These are phyloP conservation scores for Sitophilus oryzae DNA, from an alignment of 1,140 invertebrate species.

Conservation along the genomic window DNA sequence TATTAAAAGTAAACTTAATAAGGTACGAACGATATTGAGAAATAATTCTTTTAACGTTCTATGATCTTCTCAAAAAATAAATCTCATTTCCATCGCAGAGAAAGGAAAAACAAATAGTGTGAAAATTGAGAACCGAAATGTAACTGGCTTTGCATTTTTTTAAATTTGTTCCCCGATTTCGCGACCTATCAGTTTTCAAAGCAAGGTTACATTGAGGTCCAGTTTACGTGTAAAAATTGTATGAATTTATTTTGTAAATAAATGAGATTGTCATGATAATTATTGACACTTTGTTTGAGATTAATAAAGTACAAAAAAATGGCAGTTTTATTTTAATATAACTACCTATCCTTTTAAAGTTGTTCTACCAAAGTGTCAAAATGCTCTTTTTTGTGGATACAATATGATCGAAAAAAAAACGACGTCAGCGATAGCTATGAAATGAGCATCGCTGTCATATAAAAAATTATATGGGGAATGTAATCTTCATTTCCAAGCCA, in stretches of 20 bases:
- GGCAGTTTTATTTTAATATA: background rate
- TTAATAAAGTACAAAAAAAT: constrained; percentile 14
- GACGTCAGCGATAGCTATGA: too few relatives aligned
- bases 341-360: background rate
- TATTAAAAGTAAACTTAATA: background rate
- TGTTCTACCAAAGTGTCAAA: background rate
- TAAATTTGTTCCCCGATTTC: too few relatives aligned
- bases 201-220: constrained; percentile 11
- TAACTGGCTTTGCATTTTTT: background rate
- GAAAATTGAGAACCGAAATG: background rate
- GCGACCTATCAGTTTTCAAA: background rate
- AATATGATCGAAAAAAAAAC: too few relatives aligned
- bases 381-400: too few relatives aligned
- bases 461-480: too few relatives aligned
- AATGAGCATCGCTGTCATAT: too few relatives aligned
- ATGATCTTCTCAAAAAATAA: background rate
- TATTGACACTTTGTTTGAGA: constrained; percentile 22
- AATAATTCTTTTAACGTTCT: background rate
- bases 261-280: constrained; percentile 23
- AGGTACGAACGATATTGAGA: background rate
- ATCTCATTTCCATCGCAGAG: background rate
- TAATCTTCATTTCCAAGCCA: too few relatives aligned
- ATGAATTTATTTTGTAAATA: constrained; percentile 23
- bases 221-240: constrained; percentile 17
- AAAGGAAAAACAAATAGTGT: background rate